Base-by-base conservation (phyloP, 30 jellyfish, hydroid and myxozoan species). In the Cassiopea andromeda region DNA sequence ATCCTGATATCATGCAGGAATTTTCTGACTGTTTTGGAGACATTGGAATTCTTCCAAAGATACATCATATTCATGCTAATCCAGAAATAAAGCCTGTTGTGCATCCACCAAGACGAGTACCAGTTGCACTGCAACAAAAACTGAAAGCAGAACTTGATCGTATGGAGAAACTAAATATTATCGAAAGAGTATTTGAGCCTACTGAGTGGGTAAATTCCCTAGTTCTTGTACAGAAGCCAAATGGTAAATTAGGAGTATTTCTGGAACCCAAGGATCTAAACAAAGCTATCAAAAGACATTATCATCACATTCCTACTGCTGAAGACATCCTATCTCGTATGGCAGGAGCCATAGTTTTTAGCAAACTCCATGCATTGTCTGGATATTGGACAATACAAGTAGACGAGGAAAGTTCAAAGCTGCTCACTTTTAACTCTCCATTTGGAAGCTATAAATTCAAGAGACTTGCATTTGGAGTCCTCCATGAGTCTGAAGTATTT, bases 381-480 rank as follows among this genome's bases (percentile, higher is more conserved):
- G 38, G 38, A 27, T 27, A 27, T 27, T 27, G 38, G 38, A 27
- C 38, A 27, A 27, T 27, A 27, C 38, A 27, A 27, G 38, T 27
- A 27, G 38, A 27, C 38, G 38, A 27, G 38, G 38, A 27, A 27
- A 27, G 38, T 27, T 27, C 38, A 27, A 27, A 27, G 38, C 38
- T 27, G 38, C 38, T 27, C 9, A 83, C 92, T 43, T 48, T 83
- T 70, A 83, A 71, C 77, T 16, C 92, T 27, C 92, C 92, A 72
- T 61, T 18, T 84, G 92, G 90, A 18, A 19, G 92, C 61, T 84
- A 69, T 38, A 71, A 48, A 44, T 84, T 84, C 49, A 84, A 70
- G 76, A 70, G 92, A 48, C 81, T 84, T 48, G 82, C 92, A 71
- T 84, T 69, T 43, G 77, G 90, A 44, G 76, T 47, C 17, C 91